Conservation (phyloP, 1,140 invertebrate genomes). For the Pseudoatta argentina region DNA sequence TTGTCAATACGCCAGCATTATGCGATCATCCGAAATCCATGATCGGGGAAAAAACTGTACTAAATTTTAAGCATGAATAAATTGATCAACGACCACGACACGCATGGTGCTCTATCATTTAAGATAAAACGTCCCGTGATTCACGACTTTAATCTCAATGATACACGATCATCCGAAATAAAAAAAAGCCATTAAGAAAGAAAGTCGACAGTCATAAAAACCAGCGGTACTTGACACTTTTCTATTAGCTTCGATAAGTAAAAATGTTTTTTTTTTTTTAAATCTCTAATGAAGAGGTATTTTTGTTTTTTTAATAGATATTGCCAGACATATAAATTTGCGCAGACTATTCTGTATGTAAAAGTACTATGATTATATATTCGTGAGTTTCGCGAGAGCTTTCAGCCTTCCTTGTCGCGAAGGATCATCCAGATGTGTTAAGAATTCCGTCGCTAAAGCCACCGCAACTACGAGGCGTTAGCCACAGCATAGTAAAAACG, state of each 20-base stretch:
- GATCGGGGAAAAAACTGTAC: conserved; percentile 34
- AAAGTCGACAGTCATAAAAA: neutral
- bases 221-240: neutral
- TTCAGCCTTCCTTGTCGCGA: neutral
- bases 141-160: conserved; percentile 4
- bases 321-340: neutral
- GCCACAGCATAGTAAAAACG: conserved; percentile 46
- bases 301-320: neutral
- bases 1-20: conserved; percentile 55
- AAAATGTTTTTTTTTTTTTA: neutral
- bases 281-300: neutral
- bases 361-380: conserved; percentile 6
- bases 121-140: neutral
- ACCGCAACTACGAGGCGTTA: conserved; percentile 16
- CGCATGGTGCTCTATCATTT: neutral
- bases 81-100: conserved; percentile 45
- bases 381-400: neutral
- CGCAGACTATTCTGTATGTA: neutral
- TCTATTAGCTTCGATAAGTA: neutral
- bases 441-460: conserved; percentile 30
- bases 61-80: conserved; percentile 49
- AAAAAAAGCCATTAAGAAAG: neutral
- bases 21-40: conserved; percentile 37
- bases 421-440: conserved; percentile 37
- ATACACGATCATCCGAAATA: neutral